These are phyloP conservation scores for Neodiprion pinetum DNA, from an alignment of 1,140 invertebrate genomes.

Conservation along the genomic window DNA sequence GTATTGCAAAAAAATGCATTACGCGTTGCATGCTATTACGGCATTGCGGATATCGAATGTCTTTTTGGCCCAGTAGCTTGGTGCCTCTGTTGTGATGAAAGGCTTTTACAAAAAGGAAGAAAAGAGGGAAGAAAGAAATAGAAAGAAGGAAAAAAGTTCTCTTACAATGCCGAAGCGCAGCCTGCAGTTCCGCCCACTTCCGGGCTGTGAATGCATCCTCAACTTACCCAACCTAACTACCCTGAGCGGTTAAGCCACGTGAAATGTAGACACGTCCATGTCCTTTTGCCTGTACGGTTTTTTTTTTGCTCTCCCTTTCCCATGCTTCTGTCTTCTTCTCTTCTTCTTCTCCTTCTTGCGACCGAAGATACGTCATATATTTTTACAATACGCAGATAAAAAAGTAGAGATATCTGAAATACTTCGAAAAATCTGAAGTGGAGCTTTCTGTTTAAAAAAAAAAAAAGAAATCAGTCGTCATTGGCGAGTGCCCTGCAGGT, in stretches of 20 bases:
- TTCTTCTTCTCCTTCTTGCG: slow-evolving; percentile 21
- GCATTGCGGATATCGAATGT: slow-evolving; percentile 55
- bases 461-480: no score
- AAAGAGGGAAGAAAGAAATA: slow-evolving; percentile 26
- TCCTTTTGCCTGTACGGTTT: slow-evolving; percentile 32
- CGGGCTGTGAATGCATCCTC: slow-evolving; percentile 51
- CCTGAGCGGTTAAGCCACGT: slow-evolving; percentile 44
- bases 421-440: no score
- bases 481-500: background rate
- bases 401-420: no score
- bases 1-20: background rate
- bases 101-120: slow-evolving; percentile 7
- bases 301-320: background rate
- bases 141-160: slow-evolving; percentile 37
- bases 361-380: background rate
- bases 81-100: slow-evolving; percentile 18
- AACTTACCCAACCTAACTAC: slow-evolving; percentile 39
- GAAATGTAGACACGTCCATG: slow-evolving; percentile 37
- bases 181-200: slow-evolving; percentile 54
- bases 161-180: slow-evolving; percentile 45
- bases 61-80: slow-evolving; percentile 38
- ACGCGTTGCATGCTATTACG: slow-evolving; percentile 46
- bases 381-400: background rate
- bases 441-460: no score
- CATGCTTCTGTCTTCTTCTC: slow-evolving; percentile 17